Conservation (phyloP, 1,140 invertebrate genomes). For the Glomeris maerens region DNA sequence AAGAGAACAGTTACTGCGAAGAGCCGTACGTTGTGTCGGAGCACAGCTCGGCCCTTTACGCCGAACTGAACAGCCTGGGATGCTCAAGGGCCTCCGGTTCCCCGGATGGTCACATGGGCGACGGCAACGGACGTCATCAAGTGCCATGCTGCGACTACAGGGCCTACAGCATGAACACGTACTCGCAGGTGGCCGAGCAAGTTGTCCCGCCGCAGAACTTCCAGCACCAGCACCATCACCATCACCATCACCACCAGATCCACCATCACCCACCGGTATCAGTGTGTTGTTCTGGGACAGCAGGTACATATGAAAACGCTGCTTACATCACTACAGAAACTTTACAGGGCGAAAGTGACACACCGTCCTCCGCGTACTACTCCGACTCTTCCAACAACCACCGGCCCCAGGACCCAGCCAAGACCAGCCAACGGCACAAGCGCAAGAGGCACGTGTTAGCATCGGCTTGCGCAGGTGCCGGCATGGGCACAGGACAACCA, state of each 20-base stretch:
- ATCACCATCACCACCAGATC: background rate
- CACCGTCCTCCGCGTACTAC: constrained; percentile 21
- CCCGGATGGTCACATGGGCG: constrained; percentile 6
- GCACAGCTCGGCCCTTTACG: constrained; percentile 22
- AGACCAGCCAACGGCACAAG: constrained; percentile 8
- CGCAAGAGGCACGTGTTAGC: background rate
- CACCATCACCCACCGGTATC: constrained; percentile 10
- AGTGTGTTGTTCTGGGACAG: constrained; percentile 17
- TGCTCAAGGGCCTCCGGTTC: constrained; percentile 8
- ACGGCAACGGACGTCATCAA: too few relatives aligned
- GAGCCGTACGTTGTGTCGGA: constrained; percentile 20
- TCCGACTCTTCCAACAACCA: constrained; percentile 20
- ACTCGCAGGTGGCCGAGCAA: constrained; percentile 24
- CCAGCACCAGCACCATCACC: background rate
- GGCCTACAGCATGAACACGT: constrained; percentile 22
- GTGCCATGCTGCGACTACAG: background rate
- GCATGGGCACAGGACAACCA: background rate
- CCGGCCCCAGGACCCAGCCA: constrained; percentile 15
- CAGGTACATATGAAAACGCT: constrained; percentile 22
- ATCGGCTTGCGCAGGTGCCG: background rate
- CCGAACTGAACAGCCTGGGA: constrained; percentile 20
- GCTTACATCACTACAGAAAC: constrained; percentile 20
- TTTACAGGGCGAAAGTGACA: constrained; percentile 6
- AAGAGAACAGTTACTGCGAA: constrained; percentile 20
- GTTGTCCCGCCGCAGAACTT: background rate